These are phyloP conservation scores for Diacarnus erythraeanus DNA, from an alignment of 37 sponge, comb jelly and placozoan species.

Conservation along the genomic window DNA sequence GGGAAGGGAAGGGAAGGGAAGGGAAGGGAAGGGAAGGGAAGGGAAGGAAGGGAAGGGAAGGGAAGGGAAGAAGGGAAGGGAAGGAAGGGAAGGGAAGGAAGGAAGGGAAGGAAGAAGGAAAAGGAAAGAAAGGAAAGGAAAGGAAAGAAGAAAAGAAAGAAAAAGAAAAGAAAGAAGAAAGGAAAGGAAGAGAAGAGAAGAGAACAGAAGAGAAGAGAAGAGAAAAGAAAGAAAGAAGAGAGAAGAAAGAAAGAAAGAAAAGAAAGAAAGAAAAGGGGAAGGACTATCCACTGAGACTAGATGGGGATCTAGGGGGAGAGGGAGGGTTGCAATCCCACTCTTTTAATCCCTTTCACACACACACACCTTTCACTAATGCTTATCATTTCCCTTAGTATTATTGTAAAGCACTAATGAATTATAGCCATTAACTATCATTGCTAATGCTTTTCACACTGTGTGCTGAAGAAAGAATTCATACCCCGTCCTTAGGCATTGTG, in stretches of 20 bases:
- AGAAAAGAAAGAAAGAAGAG: neutral
- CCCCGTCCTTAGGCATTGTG: no score
- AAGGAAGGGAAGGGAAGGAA: no score
- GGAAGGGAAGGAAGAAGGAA: neutral
- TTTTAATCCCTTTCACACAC: neutral
- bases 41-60: no score
- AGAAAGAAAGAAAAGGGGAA: neutral
- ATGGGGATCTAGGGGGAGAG: neutral
- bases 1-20: no score
- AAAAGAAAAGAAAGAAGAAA: neutral
- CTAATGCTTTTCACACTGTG: no score
- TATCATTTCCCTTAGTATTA: no score
- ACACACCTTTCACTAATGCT: no score
- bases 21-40: no score
- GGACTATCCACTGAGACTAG: neutral
- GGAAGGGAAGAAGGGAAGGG: no score
- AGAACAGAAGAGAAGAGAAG: neutral
- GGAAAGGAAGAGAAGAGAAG: neutral
- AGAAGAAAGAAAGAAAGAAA: neutral
- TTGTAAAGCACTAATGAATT: no score
- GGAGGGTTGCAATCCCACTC: neutral
- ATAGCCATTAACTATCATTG: no score
- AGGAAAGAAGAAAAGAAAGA: neutral
- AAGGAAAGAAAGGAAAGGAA: neutral
- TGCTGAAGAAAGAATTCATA: no score